Evolutionary conservation across 1,140 invertebrate genomes (phyloP), one percentile per base, ranked within the genome.

Genomic region (Sarcophaga bullata): DNA sequence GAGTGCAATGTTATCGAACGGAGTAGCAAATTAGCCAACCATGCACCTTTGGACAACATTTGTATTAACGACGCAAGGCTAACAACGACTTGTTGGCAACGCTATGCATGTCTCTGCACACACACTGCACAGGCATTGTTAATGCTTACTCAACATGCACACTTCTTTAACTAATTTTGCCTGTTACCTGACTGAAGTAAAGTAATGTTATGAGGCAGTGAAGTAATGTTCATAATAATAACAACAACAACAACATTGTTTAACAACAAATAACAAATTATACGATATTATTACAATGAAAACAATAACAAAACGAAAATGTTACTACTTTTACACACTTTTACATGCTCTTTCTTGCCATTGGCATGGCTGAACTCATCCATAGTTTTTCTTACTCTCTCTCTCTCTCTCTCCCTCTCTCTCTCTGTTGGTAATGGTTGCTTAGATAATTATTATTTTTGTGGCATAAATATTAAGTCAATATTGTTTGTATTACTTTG

Each of bases 381-480:
- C 25, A 37, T 37, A 37, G 25, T 2, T 37, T 37, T 37, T 37
- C 25, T 37, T 37, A 37, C 1, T 2, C 25, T n/a, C 54, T 58
- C n/a, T n/a, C 62, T 68, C 62, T 68, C n/a, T 68, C 19, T 1
- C 3, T 15, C 13, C 2, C 52, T 15, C 52, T 9, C 62, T 19
- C 17, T 19, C 19, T 68, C n/a, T 68, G 5, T 62, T n/a, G 9
- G 8, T 62, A 15, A 68, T n/a, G 62, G 62, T 68, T 68, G 62
- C 62, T 68, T 68, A 68, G 62, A 68, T 68, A 68, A 68, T 68
- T 37, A 37, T 37, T 37, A 37, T 37, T 37, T 37, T 25, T 68
- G 62, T 68, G 62, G 62, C 62, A 68, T 68, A 68, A 68, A 68
- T 68, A 68, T 68, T 68, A 68, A 68, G 62, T 68, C 62, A 25